phyloP scores from a whole-genome alignment of 1,140 invertebrate species.

The Diplogasteroides magnus region DNA sequence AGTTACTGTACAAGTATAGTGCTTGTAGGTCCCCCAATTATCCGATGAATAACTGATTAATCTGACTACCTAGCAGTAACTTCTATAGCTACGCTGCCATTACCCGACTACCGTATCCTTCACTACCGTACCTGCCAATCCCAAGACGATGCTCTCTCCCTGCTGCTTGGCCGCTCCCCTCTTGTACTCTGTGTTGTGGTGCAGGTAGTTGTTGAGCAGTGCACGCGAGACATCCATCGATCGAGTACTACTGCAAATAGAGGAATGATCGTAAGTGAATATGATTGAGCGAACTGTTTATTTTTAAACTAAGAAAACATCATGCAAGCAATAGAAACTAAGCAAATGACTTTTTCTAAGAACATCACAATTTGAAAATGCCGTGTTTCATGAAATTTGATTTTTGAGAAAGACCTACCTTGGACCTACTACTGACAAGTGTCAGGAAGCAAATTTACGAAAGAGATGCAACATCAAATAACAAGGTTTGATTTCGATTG shows the following conservation, averaged over 20 bases:
- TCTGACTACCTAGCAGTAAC: background rate
- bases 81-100: background rate
- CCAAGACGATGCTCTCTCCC: slow-evolving; percentile 75
- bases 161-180: slow-evolving; percentile 53
- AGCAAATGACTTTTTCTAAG: too few relatives aligned
- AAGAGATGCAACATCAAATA: slow-evolving; percentile 3
- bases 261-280: background rate
- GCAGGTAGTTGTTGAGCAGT: slow-evolving; percentile 71
- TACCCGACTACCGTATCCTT: background rate
- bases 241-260: slow-evolving; percentile 15
- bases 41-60: background rate
- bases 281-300: background rate
- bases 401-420: too few relatives aligned
- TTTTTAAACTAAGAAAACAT: too few relatives aligned
- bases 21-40: background rate
- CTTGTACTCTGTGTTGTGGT: slow-evolving; percentile 68
- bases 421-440: too few relatives aligned
- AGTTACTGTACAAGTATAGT: background rate
- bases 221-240: slow-evolving; percentile 71
- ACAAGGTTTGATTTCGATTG: background rate
- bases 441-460: too few relatives aligned
- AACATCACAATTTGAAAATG: too few relatives aligned
- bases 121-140: slow-evolving; percentile 67
- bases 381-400: too few relatives aligned
- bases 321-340: too few relatives aligned